Conservation (phyloP, 2,797 vertebrate species). For the Brotula barbata region DNA sequence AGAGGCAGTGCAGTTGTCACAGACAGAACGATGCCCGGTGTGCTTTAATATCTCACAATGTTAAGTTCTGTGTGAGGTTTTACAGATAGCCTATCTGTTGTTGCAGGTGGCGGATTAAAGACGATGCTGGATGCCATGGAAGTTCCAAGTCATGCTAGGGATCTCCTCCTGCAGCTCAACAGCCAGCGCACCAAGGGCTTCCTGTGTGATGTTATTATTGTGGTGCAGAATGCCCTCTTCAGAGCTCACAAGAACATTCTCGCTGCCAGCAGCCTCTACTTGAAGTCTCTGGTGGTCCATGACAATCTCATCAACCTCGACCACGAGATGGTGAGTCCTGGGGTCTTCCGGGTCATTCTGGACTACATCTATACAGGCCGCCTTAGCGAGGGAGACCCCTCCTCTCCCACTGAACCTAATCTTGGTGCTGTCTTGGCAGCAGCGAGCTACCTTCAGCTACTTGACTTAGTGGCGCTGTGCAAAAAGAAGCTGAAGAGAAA, state of each 20-base stretch:
- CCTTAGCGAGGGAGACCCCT: conserved; percentile 86
- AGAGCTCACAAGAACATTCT: conserved; percentile 99
- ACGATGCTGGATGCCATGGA: conserved; percentile 98
- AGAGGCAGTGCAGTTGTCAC: neutral
- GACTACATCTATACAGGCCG: conserved; percentile 99
- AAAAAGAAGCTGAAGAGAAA: conserved; percentile 96
- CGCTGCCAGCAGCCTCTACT: conserved; percentile 99
- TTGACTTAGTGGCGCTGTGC: conserved; percentile 96
- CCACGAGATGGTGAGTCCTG: conserved; percentile 99
- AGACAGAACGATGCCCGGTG: neutral
- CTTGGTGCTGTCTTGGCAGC: conserved; percentile 93
- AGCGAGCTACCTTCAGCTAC: conserved; percentile 97
- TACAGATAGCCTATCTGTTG: conserved; percentile 69
- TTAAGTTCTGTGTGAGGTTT: conserved; percentile 54
- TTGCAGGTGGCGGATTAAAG: conserved; percentile 93
- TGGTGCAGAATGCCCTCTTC: conserved; percentile 99
- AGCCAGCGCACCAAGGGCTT: conserved; percentile 98
- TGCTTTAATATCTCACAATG: conserved; percentile 1
- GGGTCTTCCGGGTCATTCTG: conserved; percentile 95
- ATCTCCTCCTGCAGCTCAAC: conserved; percentile 99
- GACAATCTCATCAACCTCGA: conserved; percentile 99
- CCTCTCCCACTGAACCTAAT: conserved; percentile 87
- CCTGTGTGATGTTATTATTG: conserved; percentile 99
- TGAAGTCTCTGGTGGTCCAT: conserved; percentile 98
- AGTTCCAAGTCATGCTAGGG: conserved; percentile 97